Conservation (phyloP, 2,797 vertebrate species). For the Fundulus diaphanus region DNA sequence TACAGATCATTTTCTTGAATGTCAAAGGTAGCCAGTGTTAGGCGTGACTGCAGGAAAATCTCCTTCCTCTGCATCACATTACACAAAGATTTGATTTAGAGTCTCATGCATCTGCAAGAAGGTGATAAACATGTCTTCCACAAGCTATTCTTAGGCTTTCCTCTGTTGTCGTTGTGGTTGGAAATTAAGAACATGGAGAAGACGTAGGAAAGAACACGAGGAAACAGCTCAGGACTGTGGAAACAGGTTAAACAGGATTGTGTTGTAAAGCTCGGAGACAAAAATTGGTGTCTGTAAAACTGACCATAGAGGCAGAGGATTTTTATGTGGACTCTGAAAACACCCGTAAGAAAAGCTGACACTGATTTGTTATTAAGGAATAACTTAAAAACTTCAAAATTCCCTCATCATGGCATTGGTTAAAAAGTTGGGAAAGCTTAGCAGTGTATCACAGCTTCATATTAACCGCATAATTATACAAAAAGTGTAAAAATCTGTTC, state of each 20-base stretch:
- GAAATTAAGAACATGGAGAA: constrained; percentile 34
- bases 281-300: constrained; percentile 17
- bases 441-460: no score
- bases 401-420: neutral
- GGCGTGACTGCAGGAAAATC: constrained; percentile 53
- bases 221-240: constrained; percentile 22
- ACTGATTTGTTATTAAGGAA: neutral
- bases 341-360: constrained; percentile 7
- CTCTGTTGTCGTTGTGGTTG: constrained; percentile 31
- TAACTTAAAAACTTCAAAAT: neutral
- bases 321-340: neutral
- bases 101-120: constrained; percentile 54
- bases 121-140: constrained; percentile 67
- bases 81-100: constrained; percentile 55
- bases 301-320: constrained; percentile 9
- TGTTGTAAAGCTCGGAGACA: constrained; percentile 16
- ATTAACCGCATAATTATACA: no score
- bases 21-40: constrained; percentile 56
- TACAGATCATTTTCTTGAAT: constrained; percentile 60
- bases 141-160: constrained; percentile 38
- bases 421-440: neutral
- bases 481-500: no score
- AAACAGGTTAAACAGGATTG: constrained; percentile 16
- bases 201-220: constrained; percentile 11
- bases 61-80: constrained; percentile 52